Percentiles rank a stretch among this genome's conserved stretches.
Evolutionary conservation across 2,888 invertebrate species (phyloP).

Genomic region (Cryptosula pallasiana): DNA sequence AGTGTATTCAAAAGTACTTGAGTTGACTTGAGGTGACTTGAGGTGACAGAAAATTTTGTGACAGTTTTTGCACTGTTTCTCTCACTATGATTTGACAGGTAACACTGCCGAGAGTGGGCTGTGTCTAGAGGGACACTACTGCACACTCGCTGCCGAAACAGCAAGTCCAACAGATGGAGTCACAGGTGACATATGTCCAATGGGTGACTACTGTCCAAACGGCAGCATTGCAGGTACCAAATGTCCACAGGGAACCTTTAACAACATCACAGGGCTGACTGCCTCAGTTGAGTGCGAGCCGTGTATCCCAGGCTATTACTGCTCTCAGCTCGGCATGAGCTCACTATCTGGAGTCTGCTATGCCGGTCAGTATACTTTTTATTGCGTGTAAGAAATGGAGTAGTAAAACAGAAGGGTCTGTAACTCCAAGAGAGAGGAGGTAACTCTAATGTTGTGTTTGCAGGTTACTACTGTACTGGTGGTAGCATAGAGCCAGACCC

Average conservation of each 20-base stretch:
- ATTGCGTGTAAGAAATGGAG: too few species aligned
- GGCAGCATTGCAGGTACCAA: conserved; percentile 37
- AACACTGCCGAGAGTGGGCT: conserved; percentile 39
- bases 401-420: too few species aligned
- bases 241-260: conserved; percentile 45
- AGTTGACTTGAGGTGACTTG: too few species aligned
- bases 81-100: conserved; percentile 33
- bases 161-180: conserved; percentile 32
- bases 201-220: conserved; percentile 35
- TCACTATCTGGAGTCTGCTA: conserved; percentile 3
- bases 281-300: conserved; percentile 36
- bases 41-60: too few species aligned
- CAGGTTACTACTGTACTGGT: conserved; percentile 43
- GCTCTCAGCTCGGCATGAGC: conserved; percentile 34
- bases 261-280: conserved; percentile 36
- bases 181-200: conserved; percentile 44
- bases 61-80: too few species aligned
- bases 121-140: conserved; percentile 43
- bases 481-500: conserved; percentile 37
- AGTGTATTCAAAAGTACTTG: too few species aligned
- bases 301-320: conserved; percentile 46
- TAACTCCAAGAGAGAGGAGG: too few species aligned
- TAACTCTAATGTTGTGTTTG: too few species aligned
- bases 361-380: conserved; percentile 14
- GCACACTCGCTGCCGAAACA: conserved; percentile 36